These are phyloP conservation scores for Miichthys miiuy DNA, from an alignment of 2,797 vertebrate genomes.

Conservation along the genomic window DNA sequence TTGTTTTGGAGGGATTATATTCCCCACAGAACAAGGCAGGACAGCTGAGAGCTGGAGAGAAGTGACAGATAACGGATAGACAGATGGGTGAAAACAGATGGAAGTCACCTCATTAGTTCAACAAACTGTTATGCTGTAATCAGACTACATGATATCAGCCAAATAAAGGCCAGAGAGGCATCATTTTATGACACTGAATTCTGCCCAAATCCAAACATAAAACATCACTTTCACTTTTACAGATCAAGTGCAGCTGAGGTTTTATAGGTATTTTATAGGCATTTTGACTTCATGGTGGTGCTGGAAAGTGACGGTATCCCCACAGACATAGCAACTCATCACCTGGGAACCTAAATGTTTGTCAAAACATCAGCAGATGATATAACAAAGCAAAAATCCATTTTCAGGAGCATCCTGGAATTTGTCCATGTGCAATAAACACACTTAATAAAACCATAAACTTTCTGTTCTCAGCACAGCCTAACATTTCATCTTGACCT, in stretches of 20 bases:
- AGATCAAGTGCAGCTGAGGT: too few species aligned
- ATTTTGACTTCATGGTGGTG: too few species aligned
- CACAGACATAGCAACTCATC: too few species aligned
- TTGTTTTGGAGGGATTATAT: not conserved
- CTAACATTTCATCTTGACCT: not conserved
- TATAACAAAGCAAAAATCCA: too few species aligned
- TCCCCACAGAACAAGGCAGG: not conserved
- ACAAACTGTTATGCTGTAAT: not conserved
- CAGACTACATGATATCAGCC: not conserved
- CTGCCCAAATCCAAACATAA: too few species aligned
- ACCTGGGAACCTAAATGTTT: too few species aligned
- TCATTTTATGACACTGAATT: too few species aligned
- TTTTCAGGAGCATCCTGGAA: not conserved
- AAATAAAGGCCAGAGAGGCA: not conserved
- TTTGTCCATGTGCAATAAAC: not conserved
- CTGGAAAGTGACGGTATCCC: too few species aligned
- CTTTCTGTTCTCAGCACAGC: not conserved
- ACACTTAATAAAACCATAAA: not conserved
- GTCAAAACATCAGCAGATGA: not conserved
- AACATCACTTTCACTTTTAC: too few species aligned
- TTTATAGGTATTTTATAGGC: too few species aligned
- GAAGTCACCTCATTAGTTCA: conserved; percentile 2
- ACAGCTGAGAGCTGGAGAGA: not conserved
- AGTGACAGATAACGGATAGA: not conserved
- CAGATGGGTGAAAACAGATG: conserved; percentile 9